Percentiles rank a stretch among this genome's conserved stretches.
Evolutionary conservation across 2,113 vertebrate genomes (phyloP).

Genomic region (Seriola quinqueradiata): DNA sequence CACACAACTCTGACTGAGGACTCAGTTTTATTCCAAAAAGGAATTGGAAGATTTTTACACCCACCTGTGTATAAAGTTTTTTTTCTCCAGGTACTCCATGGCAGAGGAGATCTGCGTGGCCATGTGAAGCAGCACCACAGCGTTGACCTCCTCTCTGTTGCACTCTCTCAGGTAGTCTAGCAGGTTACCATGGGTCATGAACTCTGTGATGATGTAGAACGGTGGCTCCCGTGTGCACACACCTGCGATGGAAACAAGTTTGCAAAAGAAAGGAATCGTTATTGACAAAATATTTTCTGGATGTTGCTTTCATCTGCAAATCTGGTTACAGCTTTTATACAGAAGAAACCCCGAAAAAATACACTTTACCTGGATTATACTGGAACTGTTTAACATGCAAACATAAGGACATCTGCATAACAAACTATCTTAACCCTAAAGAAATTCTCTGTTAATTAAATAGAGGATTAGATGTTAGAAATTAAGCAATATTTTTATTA

Average conservation of each 20-base stretch:
- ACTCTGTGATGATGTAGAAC: constrained; percentile 99
- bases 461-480: neutral
- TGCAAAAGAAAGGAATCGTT: neutral
- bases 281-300: neutral
- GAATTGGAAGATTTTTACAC: neutral
- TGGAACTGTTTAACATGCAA: neutral
- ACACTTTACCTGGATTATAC: neutral
- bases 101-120: constrained; percentile 99
- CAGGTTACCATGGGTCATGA: constrained; percentile 98
- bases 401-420: neutral
- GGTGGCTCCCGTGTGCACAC: constrained; percentile 98
- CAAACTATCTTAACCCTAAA: no score
- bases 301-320: neutral
- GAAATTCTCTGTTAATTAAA: no score
- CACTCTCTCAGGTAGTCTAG: constrained; percentile 97
- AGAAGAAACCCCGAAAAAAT: neutral
- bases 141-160: constrained; percentile 95
- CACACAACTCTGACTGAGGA: neutral
- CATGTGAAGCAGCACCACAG: constrained; percentile 98
- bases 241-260: constrained; percentile 79
- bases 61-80: constrained; percentile 99
- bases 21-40: neutral
- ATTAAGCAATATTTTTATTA: neutral
- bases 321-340: neutral
- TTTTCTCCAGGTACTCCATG: constrained; percentile 99